Percentiles rank a stretch among this genome's conserved stretches.
phyloP scores from a whole-genome alignment of 2,113 vertebrate species.

The Pongo abelii region DNA sequence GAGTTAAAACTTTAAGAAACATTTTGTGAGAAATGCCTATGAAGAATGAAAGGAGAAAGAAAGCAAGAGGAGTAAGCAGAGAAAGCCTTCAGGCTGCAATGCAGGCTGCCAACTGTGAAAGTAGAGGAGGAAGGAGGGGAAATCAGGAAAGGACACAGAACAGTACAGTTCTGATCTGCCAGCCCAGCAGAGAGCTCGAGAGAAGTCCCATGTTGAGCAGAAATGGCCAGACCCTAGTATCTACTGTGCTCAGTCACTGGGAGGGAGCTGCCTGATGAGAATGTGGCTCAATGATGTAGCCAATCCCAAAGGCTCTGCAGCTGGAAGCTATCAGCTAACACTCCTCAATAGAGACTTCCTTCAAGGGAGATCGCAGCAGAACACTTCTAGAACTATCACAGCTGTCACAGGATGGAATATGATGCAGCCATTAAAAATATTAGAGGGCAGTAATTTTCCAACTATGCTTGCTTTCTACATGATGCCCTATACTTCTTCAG shows the following conservation, averaged over 20 bases:
- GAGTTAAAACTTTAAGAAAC: constrained; percentile 4
- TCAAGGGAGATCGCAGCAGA: background rate
- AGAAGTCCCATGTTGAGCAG: background rate
- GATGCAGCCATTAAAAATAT: constrained; percentile 9
- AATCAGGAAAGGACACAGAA: background rate
- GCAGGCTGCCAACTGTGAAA: background rate
- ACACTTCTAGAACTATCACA: background rate
- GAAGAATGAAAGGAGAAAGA: background rate
- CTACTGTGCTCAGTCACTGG: background rate
- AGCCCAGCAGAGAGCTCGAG: background rate
- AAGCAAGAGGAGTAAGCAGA: background rate
- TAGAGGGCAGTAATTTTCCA: background rate
- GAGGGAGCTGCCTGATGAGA: background rate
- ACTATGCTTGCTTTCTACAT: background rate
- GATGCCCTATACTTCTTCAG: background rate
- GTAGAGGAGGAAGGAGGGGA: background rate
- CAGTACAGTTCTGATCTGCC: background rate
- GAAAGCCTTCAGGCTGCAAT: background rate
- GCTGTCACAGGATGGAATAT: background rate
- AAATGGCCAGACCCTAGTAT: background rate
- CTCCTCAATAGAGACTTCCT: constrained; percentile 1
- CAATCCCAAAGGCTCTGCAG: background rate
- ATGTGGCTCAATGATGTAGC: background rate
- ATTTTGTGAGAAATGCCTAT: background rate
- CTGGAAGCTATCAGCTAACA: background rate